These are phyloP conservation scores for Chionodraco myersi DNA, from an alignment of 2,113 vertebrate species.

Conservation along the genomic window DNA sequence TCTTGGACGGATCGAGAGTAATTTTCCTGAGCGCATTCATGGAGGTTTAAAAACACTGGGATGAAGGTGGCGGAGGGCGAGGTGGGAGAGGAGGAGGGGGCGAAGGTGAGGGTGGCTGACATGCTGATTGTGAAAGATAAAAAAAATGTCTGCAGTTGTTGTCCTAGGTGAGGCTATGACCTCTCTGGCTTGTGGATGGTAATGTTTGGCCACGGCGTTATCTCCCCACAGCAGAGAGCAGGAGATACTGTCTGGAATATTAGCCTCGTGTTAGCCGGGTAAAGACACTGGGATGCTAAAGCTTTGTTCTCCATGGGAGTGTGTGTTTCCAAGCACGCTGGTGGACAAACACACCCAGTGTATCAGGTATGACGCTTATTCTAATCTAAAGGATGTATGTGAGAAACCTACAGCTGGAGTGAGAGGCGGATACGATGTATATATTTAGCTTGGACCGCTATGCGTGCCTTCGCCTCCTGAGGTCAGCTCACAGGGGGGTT, in stretches of 20 bases:
- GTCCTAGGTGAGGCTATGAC: constrained; percentile 63
- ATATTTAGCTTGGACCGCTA: constrained; percentile 56
- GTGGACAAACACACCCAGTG: constrained; percentile 6
- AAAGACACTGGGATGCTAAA: constrained; percentile 22
- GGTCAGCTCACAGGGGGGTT: constrained; percentile 61
- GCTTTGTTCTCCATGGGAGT: constrained; percentile 49
- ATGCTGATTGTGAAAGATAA: constrained; percentile 72
- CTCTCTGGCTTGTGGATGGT: constrained; percentile 66
- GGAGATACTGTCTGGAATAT: constrained; percentile 68
- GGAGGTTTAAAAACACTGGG: constrained; percentile 49
- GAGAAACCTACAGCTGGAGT: background rate
- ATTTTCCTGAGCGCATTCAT: constrained; percentile 33
- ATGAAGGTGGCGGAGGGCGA: constrained; percentile 41
- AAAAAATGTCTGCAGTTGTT: constrained; percentile 66
- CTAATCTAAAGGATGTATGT: background rate
- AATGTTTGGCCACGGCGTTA: constrained; percentile 63
- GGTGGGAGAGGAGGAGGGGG: constrained; percentile 39
- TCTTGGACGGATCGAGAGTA: constrained; percentile 38
- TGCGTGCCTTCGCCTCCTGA: constrained; percentile 60
- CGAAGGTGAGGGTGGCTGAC: constrained; percentile 53
- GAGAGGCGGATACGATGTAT: constrained; percentile 35
- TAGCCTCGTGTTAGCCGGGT: constrained; percentile 43
- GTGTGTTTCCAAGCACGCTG: constrained; percentile 5
- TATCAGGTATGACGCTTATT: constrained; percentile 2
- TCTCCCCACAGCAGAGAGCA: constrained; percentile 65